Base-by-base conservation (phyloP, 92 coral and sea anemone genomes). In the Siderastrea siderea region DNA sequence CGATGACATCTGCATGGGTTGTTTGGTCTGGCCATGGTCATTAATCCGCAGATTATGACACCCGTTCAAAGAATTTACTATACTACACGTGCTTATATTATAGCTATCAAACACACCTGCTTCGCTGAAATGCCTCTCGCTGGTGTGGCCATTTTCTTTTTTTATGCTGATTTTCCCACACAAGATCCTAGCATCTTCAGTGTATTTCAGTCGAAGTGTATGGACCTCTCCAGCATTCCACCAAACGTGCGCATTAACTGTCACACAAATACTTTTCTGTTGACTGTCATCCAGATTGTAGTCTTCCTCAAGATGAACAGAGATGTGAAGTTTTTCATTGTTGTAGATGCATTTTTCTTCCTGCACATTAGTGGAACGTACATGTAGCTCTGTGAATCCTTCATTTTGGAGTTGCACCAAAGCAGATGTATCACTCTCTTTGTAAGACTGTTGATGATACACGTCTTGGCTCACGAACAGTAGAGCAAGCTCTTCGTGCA, bases 261-360 rank as follows among this genome's bases (percentile, higher is more conserved):
- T 46, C 8, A 61, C 15, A 2, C 19, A 19, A 10, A 54, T 6
- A n/a, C 16, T 3, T 1, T 3, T 16, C 4, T 2, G 13, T 63
- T 78, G 54, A 10, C 26, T 10, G 17, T 49, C 19, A 62, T 8
- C 45, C 46, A 78, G 15, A 4, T 78, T 47, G 17, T 78, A 78
- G 71, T 78, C 82, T n/a, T 62, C 58, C 57, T 17, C 82, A 63
- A 78, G 71, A 48, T 49, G n/a, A 62, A 78, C 55, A 78, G 82
- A 78, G 48, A 78, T 46, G 7, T 78, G 57, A 46, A 78, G 82
- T 2, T 7, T n/a, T 62, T 78, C 82, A 59, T 16, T 15, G 19
- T 78, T 78, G 70, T 61, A 78, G 55, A 78, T 48, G 12, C 71
- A 45, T 14, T 46, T 61, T 38, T 62, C 82, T 5, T 52, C 11